Base-by-base conservation (phyloP, 2,888 invertebrate species). In the Bellardia pandia region DNA sequence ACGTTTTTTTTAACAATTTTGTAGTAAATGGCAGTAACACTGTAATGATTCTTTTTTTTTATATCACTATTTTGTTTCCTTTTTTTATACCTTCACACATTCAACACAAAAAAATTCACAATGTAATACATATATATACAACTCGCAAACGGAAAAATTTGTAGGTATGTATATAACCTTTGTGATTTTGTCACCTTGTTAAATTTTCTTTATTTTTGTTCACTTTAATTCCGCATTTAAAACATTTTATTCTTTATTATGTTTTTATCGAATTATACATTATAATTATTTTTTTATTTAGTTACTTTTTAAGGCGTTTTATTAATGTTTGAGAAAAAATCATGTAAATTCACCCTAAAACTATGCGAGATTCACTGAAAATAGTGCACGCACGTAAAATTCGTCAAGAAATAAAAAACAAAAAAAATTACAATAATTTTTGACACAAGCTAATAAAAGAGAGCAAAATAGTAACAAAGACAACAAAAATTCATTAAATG, bases 341-440 rank as follows among this genome's bases (percentile, higher is more conserved):
- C 23, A 42, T 58, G 23, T n/a, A 66, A 60, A 72, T 51, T 77
- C 56, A 71, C 51, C 37, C 51, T 2, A 79, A 81, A 80, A 60
- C 60, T 77, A 51, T 58, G 56, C 64, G 51, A 77, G n/a, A 37
- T 69, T 48, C 16, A 11, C 11, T 75, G 8, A 80, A 71, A 75
- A 75, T 62, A 71, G n/a, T 60, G 23, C 76, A 79, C 75, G 76
- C 69, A 86, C 69, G 30, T 71, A 71, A 75, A 76, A 75, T 42
- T 60, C 33, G 11, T 60, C 76, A 66, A 85, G 37, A 45, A 81
- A 75, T 69, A 86, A 62, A n/a, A 71, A 69, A 13, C 37, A 74
- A 30, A 68, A 77, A 72, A 40, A 71, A 6, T 60, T 3, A 56
- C 64, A 85, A 72, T 14, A 60, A 45, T 62, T 45, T 79, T 86